A percentile compares a stretch with the other conserved stretches of the same genome.
phyloP scores from a whole-genome alignment of 2,888 invertebrate species.

The Yponomeuta malinellus region DNA sequence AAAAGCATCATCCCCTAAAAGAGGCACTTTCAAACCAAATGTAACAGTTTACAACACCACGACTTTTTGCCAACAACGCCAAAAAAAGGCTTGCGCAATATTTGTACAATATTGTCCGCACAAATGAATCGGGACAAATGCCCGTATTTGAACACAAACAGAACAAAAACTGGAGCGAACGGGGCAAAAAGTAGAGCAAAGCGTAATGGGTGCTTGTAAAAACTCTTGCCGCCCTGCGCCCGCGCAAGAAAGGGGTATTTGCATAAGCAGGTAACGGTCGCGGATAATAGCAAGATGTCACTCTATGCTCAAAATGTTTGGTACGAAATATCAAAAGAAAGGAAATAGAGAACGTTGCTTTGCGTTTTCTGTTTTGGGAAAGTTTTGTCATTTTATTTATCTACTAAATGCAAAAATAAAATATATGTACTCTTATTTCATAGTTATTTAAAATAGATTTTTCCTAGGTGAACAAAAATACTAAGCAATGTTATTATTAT shows the following conservation, averaged over 20 bases:
- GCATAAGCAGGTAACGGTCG: constrained; percentile 27
- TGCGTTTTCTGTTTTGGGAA: too few species aligned
- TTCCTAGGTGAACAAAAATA: too few species aligned
- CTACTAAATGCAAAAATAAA: too few species aligned
- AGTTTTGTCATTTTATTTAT: too few species aligned
- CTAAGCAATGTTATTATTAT: too few species aligned
- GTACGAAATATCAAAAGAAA: not conserved
- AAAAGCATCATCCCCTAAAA: constrained; percentile 28
- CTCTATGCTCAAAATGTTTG: not conserved
- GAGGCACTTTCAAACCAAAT: not conserved
- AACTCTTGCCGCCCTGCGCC: constrained; percentile 23
- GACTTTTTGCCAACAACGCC: constrained; percentile 43
- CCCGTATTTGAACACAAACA: constrained; percentile 39
- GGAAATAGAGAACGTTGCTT: not conserved
- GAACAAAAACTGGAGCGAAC: constrained; percentile 54
- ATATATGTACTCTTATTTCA: too few species aligned
- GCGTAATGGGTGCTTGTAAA: constrained; percentile 27
- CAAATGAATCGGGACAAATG: constrained; percentile 19
- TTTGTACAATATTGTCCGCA: constrained; percentile 30
- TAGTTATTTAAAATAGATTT: too few species aligned
- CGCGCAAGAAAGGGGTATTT: constrained; percentile 23
- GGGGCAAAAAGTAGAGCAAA: constrained; percentile 54
- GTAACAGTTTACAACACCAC: constrained; percentile 31
- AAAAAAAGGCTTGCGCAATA: constrained; percentile 33
- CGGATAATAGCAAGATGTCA: not conserved